Conservation (phyloP, 2,888 invertebrate species). For the Trichopoda pennipes region DNA sequence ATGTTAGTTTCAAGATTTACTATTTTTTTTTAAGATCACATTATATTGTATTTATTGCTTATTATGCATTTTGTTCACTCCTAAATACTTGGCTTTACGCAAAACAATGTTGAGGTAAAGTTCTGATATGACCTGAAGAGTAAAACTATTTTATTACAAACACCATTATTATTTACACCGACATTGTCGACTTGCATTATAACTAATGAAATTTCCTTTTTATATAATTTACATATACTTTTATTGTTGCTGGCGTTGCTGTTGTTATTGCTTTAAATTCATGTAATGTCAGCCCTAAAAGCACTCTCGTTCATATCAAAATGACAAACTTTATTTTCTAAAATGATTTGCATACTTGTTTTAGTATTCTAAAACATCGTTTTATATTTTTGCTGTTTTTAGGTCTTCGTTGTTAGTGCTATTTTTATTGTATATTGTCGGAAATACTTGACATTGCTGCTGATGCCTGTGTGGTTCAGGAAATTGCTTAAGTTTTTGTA, state of each 20-base stretch:
- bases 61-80: too few relatives aligned
- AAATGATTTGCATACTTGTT: constrained; percentile 64
- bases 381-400: constrained; percentile 32
- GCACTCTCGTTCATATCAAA: not conserved
- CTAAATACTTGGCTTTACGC: not conserved
- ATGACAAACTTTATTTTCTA: constrained; percentile 5
- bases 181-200: constrained; percentile 18
- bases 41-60: too few relatives aligned
- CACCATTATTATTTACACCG: not conserved
- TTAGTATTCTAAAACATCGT: constrained; percentile 59
- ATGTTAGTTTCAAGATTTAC: too few relatives aligned
- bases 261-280: constrained; percentile 21
- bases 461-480: constrained; percentile 66
- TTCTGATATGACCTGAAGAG: constrained; percentile 1
- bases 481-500: constrained; percentile 69
- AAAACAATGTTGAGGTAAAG: constrained; percentile 13
- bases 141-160: not conserved
- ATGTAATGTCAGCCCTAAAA: not conserved
- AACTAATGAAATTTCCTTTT: constrained; percentile 52
- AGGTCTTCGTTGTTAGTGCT: not conserved
- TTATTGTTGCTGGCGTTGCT: not conserved
- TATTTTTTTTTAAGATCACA: too few relatives aligned
- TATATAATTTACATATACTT: constrained; percentile 16
- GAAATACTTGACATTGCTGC: constrained; percentile 70
- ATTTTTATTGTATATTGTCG: constrained; percentile 55